Evolutionary conservation across 2,888 invertebrate species (phyloP), one percentile per base, ranked within the genome.

Genomic region (Furcula furcula): DNA sequence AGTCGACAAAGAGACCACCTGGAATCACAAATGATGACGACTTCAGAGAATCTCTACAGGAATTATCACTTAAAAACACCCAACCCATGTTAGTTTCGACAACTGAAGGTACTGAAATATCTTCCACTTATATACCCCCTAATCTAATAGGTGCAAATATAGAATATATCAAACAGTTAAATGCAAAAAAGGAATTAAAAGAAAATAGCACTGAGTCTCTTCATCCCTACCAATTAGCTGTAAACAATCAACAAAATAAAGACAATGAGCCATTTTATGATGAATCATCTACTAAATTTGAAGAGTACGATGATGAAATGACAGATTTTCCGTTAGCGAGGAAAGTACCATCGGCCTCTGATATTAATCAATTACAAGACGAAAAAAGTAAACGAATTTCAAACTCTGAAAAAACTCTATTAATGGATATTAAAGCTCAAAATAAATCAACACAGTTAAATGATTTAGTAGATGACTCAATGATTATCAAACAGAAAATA

Each of bases 191-290:
- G 55, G 80, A 76, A 52, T 54, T 62, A n/a, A 73, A 67, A 52
- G 74, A 71, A 34, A 59, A 72, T 36, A 62, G 56, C 42, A 34
- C 44, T 35, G 79, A 79, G 39, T 52, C 65, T 34, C 37, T 64
- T 34, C 70, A 76, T 44, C 90, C 91, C n/a, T 91, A 89, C 58
- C 80, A 88, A 40, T 79, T 89, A 47, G 85, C 86, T 20, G 72
- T 89, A 14, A 84, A 91, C 44, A 90, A 84, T 58, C 90, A 90
- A 46, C 50, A 55, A 29, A 35, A 45, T 4, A 65, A 63, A n/a
- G 44, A 46, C n/a, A 35, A 43, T 10, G 41, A 47, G 30, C 18
- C 29, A 9, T 29, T 26, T 13, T 30, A 28, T 22, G 34, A 18
- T 5, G 33, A 36, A 16, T 16, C 20, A 7, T 19, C 15, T 25